Base-by-base conservation (phyloP, 2,888 invertebrate genomes). In the Cosmopolites sordidus region DNA sequence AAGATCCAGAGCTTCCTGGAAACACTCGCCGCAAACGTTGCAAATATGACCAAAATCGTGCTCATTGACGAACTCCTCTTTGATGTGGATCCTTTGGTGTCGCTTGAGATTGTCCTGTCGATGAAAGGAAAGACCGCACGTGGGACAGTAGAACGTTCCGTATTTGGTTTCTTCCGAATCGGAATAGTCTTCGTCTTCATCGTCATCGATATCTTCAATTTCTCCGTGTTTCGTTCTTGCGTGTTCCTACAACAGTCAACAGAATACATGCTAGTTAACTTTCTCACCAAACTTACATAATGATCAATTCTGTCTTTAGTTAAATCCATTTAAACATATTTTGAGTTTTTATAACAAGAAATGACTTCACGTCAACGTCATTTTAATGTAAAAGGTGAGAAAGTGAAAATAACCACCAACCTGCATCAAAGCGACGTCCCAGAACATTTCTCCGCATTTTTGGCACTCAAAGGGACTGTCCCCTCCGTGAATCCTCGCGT, bases 371-470 rank as follows among this genome's bases (percentile, higher is more conserved):
- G n/a, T n/a, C 22, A 8, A 3, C 8, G 22, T 22, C 22, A 22
- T 8, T 8, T 22, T 3, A 22, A 22, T 8, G 22, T 22, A 8
- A 22, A 22, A 22, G 22, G 22, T 22, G 22, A 15, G 12, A 16
- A 17, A 5, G 14, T 9, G 14, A 4, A 3, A 22, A 22, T 5
- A 22, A 22, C 4, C 22, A 44, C 48, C 41, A 15, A 54, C 57
- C 53, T 79, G 75, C 62, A 84, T 72, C 18, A 78, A 73, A 17
- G 73, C 73, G 2, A 78, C 70, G 63, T 83, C 83, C 88, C 88
- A 89, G 70, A 89, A 90, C 81, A 89, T 82, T 71, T 90, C 90
- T 54, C 86, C 86, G 68, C 90, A 91, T 58, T 83, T 81, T 37
- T 81, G 81, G 69, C 91, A 91, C 66, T 90, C 89, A 62, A 86